Base-by-base conservation (phyloP, 2,888 invertebrate species). In the Ophioninae sp. region DNA sequence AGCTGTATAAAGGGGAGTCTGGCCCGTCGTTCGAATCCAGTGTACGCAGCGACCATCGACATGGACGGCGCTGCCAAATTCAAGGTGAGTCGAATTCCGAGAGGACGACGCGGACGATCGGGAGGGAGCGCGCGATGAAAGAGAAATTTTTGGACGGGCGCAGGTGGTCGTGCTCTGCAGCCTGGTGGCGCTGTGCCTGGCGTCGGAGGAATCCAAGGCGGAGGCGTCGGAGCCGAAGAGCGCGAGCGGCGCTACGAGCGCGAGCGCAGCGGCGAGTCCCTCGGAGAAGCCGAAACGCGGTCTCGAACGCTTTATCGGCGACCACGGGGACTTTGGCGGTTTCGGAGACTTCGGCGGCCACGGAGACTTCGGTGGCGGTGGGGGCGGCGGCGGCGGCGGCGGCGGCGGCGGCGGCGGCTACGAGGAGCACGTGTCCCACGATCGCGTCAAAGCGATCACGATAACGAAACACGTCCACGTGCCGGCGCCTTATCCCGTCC, bases 1-100 rank as follows among this genome's bases (percentile, higher is more conserved):
- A 44, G 30, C 88, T 88, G 89, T 92, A 92, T 92, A 92, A 92
- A 92, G 92, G 92, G 92, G 90, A 89, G 91, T 90, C 90, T 91
- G 90, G 88, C 87, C 89, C 88, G 88, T 88, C 85, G 87, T 88
- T 44, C 13, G 87, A 88, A 86, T 89, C 91, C 91, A 92, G 92
- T 92, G 90, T 91, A 90, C 90, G 90, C 89, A 91, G 91, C 90
- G 90, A 87, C 90, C 86, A 88, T 89, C 91, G 91, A 89, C 91
- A 92, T 92, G 92, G 88, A 91, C 91, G 89, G 91, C 91, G 89
- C 90, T 88, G 89, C 88, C 87, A 92, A 91, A 88, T 89, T 92
- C 88, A 92, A 92, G 92, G 92, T 92, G 91, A 92, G 92, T 91
- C 10, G 76, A 85, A 64, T 37, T 72, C 17, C 62, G 50, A 72